phyloP scores from a whole-genome alignment of 2,888 invertebrate genomes.

The Aproaerema taeniolella region DNA sequence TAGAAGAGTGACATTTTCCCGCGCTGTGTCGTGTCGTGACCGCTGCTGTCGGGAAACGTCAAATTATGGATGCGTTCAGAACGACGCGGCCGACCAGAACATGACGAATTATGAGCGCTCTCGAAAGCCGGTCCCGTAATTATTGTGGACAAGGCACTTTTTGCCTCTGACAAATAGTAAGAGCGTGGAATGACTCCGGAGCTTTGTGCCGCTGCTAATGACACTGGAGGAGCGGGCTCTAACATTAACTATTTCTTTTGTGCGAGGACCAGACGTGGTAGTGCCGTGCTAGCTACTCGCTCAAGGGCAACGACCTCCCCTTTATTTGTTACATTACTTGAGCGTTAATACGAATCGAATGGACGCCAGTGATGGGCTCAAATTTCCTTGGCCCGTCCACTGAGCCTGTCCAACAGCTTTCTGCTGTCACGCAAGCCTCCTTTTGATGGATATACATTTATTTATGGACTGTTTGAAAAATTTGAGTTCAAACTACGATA shows the following conservation, averaged over 20 bases:
- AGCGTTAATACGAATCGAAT: slow-evolving; percentile 72
- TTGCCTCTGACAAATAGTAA: slow-evolving; percentile 75
- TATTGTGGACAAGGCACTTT: slow-evolving; percentile 76
- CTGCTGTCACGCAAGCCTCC: slow-evolving; percentile 60
- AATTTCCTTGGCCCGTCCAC: slow-evolving; percentile 58
- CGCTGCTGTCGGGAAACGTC: slow-evolving; percentile 64
- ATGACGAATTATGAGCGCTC: slow-evolving; percentile 73
- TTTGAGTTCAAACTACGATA: slow-evolving; percentile 19
- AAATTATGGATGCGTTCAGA: slow-evolving; percentile 71
- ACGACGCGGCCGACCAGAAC: slow-evolving; percentile 72
- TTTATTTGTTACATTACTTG: slow-evolving; percentile 70
- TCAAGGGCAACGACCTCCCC: slow-evolving; percentile 64
- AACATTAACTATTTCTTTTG: slow-evolving; percentile 76
- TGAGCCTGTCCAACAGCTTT: slow-evolving; percentile 47
- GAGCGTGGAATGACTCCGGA: slow-evolving; percentile 67
- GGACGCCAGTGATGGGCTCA: slow-evolving; percentile 60
- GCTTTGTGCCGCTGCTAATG: slow-evolving; percentile 74
- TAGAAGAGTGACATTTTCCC: slow-evolving; percentile 34
- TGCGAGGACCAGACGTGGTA: slow-evolving; percentile 55
- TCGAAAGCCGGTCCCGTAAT: slow-evolving; percentile 73
- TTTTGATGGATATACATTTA: slow-evolving; percentile 57
- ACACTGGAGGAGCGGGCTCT: slow-evolving; percentile 64
- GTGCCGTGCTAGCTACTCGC: slow-evolving; percentile 51
- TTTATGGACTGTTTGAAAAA: slow-evolving; percentile 38
- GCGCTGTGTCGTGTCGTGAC: slow-evolving; percentile 46